These are phyloP conservation scores for Nomada flava DNA, from an alignment of 2,888 invertebrate genomes.

Conservation along the genomic window DNA sequence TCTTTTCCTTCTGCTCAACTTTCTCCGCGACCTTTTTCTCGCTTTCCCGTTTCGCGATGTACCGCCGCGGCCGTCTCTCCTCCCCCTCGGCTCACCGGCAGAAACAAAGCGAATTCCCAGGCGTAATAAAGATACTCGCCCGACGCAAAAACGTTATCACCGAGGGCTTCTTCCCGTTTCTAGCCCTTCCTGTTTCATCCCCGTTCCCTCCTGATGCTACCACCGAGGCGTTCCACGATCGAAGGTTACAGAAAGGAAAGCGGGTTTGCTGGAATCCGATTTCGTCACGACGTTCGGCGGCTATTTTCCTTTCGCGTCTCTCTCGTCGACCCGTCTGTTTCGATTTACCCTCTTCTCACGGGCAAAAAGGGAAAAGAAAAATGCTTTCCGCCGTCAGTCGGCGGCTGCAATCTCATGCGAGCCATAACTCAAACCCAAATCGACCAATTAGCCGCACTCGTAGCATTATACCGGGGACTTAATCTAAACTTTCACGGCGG, in stretches of 20 bases:
- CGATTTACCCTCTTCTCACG: no score
- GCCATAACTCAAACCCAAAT: slow-evolving; percentile 78
- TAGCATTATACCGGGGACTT: slow-evolving; percentile 78
- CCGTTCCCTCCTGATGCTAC: neutral
- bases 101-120: slow-evolving; percentile 81
- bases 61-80: slow-evolving; percentile 41
- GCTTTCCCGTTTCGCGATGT: slow-evolving; percentile 20
- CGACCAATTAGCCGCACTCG: slow-evolving; percentile 77
- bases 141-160: slow-evolving; percentile 72
- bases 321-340: no score
- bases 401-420: slow-evolving; percentile 19
- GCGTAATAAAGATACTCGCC: slow-evolving; percentile 79
- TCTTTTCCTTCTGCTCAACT: slow-evolving; percentile 56
- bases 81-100: slow-evolving; percentile 61
- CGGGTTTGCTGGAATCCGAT: slow-evolving; percentile 1
- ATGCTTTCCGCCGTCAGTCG: neutral
- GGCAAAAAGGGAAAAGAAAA: no score
- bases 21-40: slow-evolving; percentile 47
- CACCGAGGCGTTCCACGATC: neutral
- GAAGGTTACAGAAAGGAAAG: slow-evolving; percentile 17
- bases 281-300: slow-evolving; percentile 4
- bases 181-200: neutral
- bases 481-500: slow-evolving; percentile 78
- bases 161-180: slow-evolving; percentile 24
- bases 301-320: neutral